phyloP scores from a whole-genome alignment of 2,113 vertebrate genomes.

The Calidris pugnax region DNA sequence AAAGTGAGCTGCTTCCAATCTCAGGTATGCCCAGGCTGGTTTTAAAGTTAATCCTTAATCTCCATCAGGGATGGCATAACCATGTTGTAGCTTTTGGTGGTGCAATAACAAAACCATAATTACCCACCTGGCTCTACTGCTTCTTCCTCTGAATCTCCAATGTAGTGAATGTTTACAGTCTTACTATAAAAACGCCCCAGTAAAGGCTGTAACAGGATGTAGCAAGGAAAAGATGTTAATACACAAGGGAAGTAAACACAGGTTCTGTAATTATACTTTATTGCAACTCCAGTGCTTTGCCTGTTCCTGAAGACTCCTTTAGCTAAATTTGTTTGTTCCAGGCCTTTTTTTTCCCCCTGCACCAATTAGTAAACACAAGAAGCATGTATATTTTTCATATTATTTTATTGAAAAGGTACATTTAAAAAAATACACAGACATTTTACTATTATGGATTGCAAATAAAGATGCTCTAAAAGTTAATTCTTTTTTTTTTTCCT shows the following conservation, averaged over 20 bases:
- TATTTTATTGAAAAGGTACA: constrained; percentile 89
- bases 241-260: not conserved
- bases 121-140: not conserved
- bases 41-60: not conserved
- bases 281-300: not conserved
- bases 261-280: constrained; percentile 14
- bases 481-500: constrained; percentile 62
- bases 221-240: not conserved
- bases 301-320: not conserved
- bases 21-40: not conserved
- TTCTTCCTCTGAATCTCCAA: not conserved
- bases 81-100: not conserved
- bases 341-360: not conserved
- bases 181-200: not conserved
- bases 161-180: not conserved
- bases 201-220: not conserved
- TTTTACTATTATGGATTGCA: constrained; percentile 82
- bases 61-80: not conserved
- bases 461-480: constrained; percentile 79
- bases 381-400: constrained; percentile 64
- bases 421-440: constrained; percentile 88
- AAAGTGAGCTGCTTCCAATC: not conserved
- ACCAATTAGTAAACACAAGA: constrained; percentile 16
- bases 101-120: not conserved
- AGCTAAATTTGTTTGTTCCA: not conserved